A percentile compares a stretch with the other conserved stretches of the same genome.
Evolutionary conservation across 2,113 vertebrate species (phyloP).

Genomic region (Seriola quinqueradiata): DNA sequence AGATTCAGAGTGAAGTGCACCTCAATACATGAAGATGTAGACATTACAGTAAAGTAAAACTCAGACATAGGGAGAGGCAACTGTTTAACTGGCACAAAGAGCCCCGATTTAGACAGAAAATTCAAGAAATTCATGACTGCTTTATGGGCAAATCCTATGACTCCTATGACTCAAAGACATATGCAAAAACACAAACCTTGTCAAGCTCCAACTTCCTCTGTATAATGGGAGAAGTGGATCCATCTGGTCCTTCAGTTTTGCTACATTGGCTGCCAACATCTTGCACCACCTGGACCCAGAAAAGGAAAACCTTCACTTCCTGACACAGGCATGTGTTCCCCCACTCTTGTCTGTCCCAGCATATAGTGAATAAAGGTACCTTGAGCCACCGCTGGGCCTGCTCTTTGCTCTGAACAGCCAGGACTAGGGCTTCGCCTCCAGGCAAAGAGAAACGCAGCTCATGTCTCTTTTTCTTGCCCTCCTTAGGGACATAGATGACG

Average conservation of each 20-base stretch:
- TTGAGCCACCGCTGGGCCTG: slow-evolving; percentile 98
- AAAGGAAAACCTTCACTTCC: slow-evolving; percentile 27
- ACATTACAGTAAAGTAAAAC: not conserved
- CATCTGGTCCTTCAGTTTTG: slow-evolving; percentile 78
- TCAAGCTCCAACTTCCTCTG: slow-evolving; percentile 91
- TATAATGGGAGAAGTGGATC: slow-evolving; percentile 89
- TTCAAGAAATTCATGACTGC: not conserved
- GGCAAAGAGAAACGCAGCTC: slow-evolving; percentile 94
- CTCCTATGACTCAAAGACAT: not conserved
- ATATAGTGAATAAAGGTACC: slow-evolving; percentile 79
- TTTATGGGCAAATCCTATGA: not conserved
- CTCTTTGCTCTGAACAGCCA: slow-evolving; percentile 96
- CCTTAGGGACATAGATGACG: slow-evolving; percentile 94
- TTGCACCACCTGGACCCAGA: slow-evolving; percentile 89
- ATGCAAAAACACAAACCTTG: slow-evolving; percentile 85
- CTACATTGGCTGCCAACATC: slow-evolving; percentile 86
- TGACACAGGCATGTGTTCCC: not conserved
- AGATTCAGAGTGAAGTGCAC: slow-evolving; percentile 9
- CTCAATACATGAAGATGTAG: not conserved
- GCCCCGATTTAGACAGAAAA: not conserved
- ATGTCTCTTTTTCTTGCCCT: slow-evolving; percentile 93
- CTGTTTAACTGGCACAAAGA: not conserved
- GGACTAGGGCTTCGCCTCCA: slow-evolving; percentile 90
- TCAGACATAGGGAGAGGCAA: not conserved
- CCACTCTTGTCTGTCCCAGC: not conserved